A percentile compares a stretch with the other conserved stretches of the same genome.
Conservation (phyloP, 1,140 invertebrate genomes). For the Watersipora subatra region DNA sequence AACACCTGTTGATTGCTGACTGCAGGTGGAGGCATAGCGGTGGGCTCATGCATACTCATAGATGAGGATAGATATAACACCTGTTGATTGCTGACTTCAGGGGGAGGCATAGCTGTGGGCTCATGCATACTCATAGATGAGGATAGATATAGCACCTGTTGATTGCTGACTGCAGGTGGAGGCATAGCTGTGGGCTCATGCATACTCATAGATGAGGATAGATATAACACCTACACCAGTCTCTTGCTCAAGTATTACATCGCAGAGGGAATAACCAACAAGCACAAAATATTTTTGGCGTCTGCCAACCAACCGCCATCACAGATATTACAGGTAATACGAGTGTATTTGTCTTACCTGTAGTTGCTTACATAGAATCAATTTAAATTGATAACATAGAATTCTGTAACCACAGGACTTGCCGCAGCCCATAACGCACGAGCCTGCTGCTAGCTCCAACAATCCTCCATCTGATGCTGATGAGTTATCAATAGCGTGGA, state of each 20-base stretch:
- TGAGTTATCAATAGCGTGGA: conserved; percentile 70
- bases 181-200: conserved; percentile 33
- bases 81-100: too few species aligned
- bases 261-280: conserved; percentile 60
- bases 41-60: too few species aligned
- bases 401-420: not conserved
- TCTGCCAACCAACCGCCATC: conserved; percentile 55
- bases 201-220: conserved; percentile 58
- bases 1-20: too few species aligned
- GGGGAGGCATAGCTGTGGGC: too few species aligned
- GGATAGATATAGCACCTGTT: too few species aligned
- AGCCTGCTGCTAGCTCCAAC: not conserved
- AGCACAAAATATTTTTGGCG: conserved; percentile 56
- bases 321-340: conserved; percentile 40
- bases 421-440: not conserved
- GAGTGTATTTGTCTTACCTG: not conserved
- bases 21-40: too few species aligned
- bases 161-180: conserved; percentile 24
- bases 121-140: too few species aligned
- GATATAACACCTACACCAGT: conserved; percentile 57
- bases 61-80: too few species aligned
- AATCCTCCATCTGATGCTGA: conserved; percentile 28
- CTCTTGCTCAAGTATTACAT: conserved; percentile 65
- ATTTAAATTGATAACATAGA: too few species aligned
- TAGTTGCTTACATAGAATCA: too few species aligned